Evolutionary conservation across 2,888 invertebrate genomes (phyloP).

Genomic region (Gisinianus flammeolus): DNA sequence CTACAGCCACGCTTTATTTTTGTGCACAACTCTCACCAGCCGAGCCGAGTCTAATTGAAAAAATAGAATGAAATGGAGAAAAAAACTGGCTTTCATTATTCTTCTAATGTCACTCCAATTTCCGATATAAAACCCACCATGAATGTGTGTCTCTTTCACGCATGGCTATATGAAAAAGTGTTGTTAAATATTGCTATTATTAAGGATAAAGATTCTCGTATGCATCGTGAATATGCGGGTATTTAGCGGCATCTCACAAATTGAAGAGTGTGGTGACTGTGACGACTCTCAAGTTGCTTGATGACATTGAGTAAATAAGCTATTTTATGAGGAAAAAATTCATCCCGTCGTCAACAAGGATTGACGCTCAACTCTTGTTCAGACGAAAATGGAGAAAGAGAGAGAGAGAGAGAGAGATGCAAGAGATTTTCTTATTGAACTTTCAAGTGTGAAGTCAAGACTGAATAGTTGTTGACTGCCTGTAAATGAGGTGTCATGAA

Average conservation of each 20-base stretch:
- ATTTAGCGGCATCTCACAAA: no score
- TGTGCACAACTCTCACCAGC: no score
- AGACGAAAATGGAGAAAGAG: background rate
- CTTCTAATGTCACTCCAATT: no score
- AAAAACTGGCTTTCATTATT: no score
- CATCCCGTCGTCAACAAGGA: background rate
- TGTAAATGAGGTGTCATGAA: constrained; percentile 6
- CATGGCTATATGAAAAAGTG: no score
- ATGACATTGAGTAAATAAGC: constrained; percentile 16
- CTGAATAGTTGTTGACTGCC: constrained; percentile 9
- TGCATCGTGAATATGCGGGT: no score
- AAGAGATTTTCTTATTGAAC: constrained; percentile 1
- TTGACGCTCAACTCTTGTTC: background rate
- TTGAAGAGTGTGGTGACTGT: background rate
- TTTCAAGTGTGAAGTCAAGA: constrained; percentile 11
- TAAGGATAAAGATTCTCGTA: no score
- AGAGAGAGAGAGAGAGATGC: background rate
- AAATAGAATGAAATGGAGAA: no score
- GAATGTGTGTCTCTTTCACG: no score
- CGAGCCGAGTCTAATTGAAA: background rate
- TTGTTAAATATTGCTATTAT: no score
- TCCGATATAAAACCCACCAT: no score
- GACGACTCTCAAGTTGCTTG: background rate
- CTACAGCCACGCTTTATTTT: no score
- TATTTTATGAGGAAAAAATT: constrained; percentile 13